Conservation (phyloP, 2,888 invertebrate genomes). For the Cecidostiba fungosa region DNA sequence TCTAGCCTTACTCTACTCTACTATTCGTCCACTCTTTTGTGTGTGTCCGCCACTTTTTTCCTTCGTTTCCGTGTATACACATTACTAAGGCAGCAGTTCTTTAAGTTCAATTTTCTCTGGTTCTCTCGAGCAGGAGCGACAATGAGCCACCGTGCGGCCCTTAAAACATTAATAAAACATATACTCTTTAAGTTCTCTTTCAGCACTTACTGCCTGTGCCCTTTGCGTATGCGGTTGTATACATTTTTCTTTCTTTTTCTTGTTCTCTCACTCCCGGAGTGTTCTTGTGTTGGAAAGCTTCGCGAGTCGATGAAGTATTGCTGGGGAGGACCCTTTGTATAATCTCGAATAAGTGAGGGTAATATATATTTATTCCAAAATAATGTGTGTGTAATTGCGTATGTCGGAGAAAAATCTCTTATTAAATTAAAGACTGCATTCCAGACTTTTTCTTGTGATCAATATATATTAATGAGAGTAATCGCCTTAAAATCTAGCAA, state of each 20-base stretch:
- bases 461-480: too few relatives aligned
- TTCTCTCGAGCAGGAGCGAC: not conserved
- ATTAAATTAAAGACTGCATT: too few relatives aligned
- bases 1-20: not conserved
- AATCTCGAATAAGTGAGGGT: too few relatives aligned
- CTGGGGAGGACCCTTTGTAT: not conserved
- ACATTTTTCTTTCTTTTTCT: not conserved
- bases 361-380: too few relatives aligned
- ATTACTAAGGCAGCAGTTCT: not conserved
- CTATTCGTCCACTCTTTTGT: conserved; percentile 5
- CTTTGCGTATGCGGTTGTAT: not conserved
- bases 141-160: conserved; percentile 10
- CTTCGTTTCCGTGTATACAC: not conserved
- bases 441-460: too few relatives aligned
- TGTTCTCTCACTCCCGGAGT: not conserved
- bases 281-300: not conserved
- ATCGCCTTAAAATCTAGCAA: too few relatives aligned
- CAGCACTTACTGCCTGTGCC: not conserved
- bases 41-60: not conserved
- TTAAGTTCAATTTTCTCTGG: conserved; percentile 22
- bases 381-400: too few relatives aligned
- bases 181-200: conserved; percentile 3
- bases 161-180: conserved; percentile 13
- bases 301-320: not conserved
- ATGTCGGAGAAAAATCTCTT: too few relatives aligned